Base-by-base conservation (phyloP, 2,113 vertebrate species). In the Eidolon helvum region DNA sequence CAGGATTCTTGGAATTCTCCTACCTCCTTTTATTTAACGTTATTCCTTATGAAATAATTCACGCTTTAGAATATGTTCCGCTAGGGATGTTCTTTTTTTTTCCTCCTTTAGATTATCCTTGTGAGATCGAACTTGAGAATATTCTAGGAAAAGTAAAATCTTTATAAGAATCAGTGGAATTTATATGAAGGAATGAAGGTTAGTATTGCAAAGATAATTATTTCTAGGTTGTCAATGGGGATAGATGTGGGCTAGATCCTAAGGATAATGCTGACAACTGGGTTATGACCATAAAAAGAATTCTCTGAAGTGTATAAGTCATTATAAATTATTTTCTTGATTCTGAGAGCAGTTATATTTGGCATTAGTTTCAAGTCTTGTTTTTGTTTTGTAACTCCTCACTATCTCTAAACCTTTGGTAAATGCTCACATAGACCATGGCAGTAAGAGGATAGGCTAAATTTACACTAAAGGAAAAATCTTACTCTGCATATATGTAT, bases 401-500 rank as follows among this genome's bases (percentile, higher is more conserved):
- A 3, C 26, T 74, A 18, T 72, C 14, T 63, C 14, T 30, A 82
- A 61, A 61, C 3, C 22, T 91, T 83, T 94, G 26, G 30, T 22
- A 55, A 84, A 84, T 6, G 61, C 28, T 10, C 22, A 94, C 21
- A 28, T 19, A 57, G 16, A 10, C 7, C 35, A 35, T 26, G 6
- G 10, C 4, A 1, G 0, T 38, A 33, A 33, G 5, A 66, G 14
- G 53, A 75, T 55, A 35, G 26, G 82, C 4, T 68, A 53, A 82
- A 90, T 79, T 16, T 35, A 45, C 35, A 87, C 22, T 45, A 71
- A 94, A 77, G 38, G 15, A 61, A 82, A 85, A 77, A 38, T 26
- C n/a, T 65, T 55, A 55, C 79, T 40, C 8, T 68, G 4, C 1
- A 50, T 0, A 40, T 75, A n/a, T 21, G 10, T 77, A 45, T 12